Evolutionary conservation across 2,113 vertebrate genomes (phyloP), one percentile per base, ranked within the genome.

Genomic region (Hippocampus zosterae): DNA sequence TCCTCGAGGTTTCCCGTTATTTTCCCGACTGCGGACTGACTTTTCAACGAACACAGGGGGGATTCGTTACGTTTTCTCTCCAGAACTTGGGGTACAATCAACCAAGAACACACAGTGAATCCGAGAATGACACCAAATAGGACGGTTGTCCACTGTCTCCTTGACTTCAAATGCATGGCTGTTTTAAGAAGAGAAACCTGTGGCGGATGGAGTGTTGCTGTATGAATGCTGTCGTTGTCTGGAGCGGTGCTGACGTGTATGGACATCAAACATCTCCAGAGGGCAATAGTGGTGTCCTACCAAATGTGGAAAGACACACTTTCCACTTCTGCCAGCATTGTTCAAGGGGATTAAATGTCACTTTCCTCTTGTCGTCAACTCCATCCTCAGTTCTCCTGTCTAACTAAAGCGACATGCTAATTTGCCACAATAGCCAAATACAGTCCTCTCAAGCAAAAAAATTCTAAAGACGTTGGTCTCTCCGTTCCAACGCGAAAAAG

Each of bases 101-200:
- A 79, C 85, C 85, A 87, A 0, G 82, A 80, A 37, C 80, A 84
- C 44, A 69, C 82, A 0, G 76, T 83, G 61, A 84, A 87, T 1
- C 85, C 85, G 11, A 87, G 66, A 15, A 87, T 78, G 23, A 87
- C 67, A 9, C 82, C 85, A 6, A 87, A 40, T 10, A 84, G 11
- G 9, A 87, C 65, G 25, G 72, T 72, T 6, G 72, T 78, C 80
- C 82, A 84, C 63, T 78, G 76, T 55, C 78, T 81, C 57, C 85
- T 67, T 1, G 76, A 70, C 8, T 76, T 84, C 25, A 79, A 29
- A 68, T 78, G 73, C 82, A 86, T 86, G 2, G 16, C 74, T 7
- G 52, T 61, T 70, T 46, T 23, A 6, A 13, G 46, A 63, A 16
- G 55, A 25, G 0, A 52, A 50, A 60, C 60, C 15, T 55, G 71